phyloP scores from a whole-genome alignment of 2,888 invertebrate genomes.

The Mermis nigrescens region DNA sequence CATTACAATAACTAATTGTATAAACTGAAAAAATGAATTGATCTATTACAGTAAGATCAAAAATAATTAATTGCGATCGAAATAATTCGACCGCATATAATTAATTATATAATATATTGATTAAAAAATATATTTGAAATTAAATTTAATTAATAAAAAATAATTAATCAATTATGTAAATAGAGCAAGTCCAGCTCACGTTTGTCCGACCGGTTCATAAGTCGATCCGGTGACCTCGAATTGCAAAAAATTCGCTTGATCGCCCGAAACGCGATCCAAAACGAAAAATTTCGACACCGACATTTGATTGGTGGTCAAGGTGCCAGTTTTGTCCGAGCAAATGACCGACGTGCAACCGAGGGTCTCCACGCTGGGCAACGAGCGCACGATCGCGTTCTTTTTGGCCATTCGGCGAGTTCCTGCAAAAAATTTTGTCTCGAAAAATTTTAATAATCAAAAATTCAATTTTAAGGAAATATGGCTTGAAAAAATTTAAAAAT shows the following conservation, averaged over 20 bases:
- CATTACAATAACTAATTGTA: no score
- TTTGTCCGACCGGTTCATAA: conserved; percentile 92
- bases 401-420: conserved; percentile 95
- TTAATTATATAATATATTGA: conserved; percentile 1
- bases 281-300: conserved; percentile 91
- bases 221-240: conserved; percentile 97
- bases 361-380: conserved; percentile 95
- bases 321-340: conserved; percentile 99
- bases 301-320: conserved; percentile 90
- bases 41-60: no score
- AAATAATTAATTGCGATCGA: no score
- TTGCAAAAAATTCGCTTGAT: conserved; percentile 65
- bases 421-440: no score
- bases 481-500: no score
- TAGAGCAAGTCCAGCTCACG: conserved; percentile 35
- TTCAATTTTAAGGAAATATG: no score
- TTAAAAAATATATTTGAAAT: neutral
- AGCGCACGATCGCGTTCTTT: conserved; percentile 98
- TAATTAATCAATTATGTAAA: neutral
- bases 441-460: no score
- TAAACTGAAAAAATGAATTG: no score
- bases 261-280: conserved; percentile 70
- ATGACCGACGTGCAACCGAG: conserved; percentile 98
- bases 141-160: neutral
- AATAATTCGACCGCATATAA: no score